These are phyloP conservation scores for Anguilla marmorata DNA, from an alignment of 2,797 vertebrate genomes.

Conservation along the genomic window DNA sequence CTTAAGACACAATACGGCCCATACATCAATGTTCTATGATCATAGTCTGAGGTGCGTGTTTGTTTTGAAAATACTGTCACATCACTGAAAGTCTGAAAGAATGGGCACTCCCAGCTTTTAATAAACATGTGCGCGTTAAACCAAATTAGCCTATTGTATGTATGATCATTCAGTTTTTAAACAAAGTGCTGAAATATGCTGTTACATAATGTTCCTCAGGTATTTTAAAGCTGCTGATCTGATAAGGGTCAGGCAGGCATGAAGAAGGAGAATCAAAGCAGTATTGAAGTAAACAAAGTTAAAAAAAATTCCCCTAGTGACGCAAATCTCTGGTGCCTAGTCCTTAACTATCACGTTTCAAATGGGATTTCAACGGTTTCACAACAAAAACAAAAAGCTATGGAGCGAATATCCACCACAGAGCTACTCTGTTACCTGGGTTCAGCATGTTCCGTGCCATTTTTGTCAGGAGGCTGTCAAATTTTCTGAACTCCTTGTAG, in stretches of 20 bases:
- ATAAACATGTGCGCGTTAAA: not conserved
- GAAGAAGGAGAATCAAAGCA: not conserved
- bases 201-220: not conserved
- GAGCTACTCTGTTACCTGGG: slow-evolving; percentile 59
- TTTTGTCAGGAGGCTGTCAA: slow-evolving; percentile 77
- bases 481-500: slow-evolving; percentile 73
- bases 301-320: not conserved
- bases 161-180: not conserved
- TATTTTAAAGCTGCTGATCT: not conserved
- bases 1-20: not conserved
- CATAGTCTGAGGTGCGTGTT: not conserved
- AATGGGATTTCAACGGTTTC: not conserved
- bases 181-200: not conserved
- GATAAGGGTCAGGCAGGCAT: not conserved
- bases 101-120: not conserved
- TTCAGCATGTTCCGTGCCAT: slow-evolving; percentile 74
- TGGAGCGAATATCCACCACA: not conserved
- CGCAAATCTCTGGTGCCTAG: not conserved
- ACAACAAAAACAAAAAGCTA: too few relatives aligned
- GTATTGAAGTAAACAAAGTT: not conserved
- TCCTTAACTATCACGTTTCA: not conserved
- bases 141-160: not conserved
- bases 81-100: not conserved
- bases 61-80: not conserved
- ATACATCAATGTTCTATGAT: not conserved